These are phyloP conservation scores for Megaceryle maxima DNA, from an alignment of 2,113 vertebrate species.

Conservation along the genomic window DNA sequence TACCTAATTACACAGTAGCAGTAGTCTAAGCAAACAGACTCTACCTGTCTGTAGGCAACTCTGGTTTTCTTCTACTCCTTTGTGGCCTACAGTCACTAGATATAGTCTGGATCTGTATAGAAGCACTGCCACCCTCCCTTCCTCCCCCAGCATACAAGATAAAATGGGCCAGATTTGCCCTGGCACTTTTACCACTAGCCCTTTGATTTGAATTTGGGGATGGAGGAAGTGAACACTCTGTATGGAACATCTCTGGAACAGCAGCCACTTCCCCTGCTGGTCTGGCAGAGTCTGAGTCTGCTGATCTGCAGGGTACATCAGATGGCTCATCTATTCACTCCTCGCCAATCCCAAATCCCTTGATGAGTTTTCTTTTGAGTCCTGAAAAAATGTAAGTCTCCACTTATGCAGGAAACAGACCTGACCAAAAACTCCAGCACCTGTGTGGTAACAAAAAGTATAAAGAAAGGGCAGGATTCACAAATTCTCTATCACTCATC, in stretches of 20 bases:
- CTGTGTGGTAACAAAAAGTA: constrained; percentile 8
- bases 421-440: constrained; percentile 4
- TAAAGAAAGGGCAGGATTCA: neutral
- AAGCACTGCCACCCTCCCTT: neutral
- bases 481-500: neutral
- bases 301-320: constrained; percentile 48
- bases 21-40: neutral
- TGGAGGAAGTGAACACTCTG: neutral
- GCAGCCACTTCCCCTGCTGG: neutral
- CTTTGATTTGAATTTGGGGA: neutral
- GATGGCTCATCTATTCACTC: constrained; percentile 55
- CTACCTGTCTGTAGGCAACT: neutral
- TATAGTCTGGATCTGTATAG: neutral
- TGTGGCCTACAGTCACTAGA: neutral
- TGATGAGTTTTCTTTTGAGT: constrained; percentile 35
- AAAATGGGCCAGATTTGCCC: neutral
- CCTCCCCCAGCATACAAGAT: neutral
- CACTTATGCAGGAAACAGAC: constrained; percentile 29
- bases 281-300: constrained; percentile 27
- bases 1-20: neutral
- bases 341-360: constrained; percentile 31
- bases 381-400: neutral
- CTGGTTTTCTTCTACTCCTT: neutral
- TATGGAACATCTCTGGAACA: constrained; percentile 20
- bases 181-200: neutral